These are phyloP conservation scores for Pontoporia blainvillei DNA, from an alignment of 2,113 vertebrate genomes.

Conservation along the genomic window DNA sequence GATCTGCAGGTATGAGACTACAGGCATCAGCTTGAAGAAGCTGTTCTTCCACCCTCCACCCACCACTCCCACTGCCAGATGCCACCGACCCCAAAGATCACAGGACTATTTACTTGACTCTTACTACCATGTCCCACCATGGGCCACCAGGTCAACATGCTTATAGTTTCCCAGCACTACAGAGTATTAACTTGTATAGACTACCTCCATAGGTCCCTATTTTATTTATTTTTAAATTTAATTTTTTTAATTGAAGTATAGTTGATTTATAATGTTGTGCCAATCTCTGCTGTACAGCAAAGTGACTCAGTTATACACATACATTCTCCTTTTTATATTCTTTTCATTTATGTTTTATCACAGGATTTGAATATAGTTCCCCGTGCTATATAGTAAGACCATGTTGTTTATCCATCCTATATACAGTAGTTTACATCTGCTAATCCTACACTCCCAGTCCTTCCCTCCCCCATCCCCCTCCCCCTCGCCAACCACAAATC, in stretches of 20 bases:
- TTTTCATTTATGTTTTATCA: not conserved
- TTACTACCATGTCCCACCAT: rapidly evolving
- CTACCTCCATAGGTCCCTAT: not conserved
- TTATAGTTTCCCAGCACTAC: not conserved
- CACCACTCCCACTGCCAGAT: not conserved
- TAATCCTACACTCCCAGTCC: not conserved
- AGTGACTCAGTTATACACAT: not conserved
- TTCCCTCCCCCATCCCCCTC: not conserved
- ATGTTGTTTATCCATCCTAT: not conserved
- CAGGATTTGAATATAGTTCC: not conserved
- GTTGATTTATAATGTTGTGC: not conserved
- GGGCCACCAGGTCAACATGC: not conserved
- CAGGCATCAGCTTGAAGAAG: not conserved
- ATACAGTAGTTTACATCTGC: not conserved
- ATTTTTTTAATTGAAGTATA: not conserved
- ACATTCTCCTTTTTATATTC: not conserved
- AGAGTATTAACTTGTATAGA: not conserved
- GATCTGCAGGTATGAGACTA: not conserved
- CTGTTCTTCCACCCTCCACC: rapidly evolving
- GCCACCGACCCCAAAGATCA: not conserved
- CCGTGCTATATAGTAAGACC: not conserved
- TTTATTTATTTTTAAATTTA: not conserved
- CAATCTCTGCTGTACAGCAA: not conserved
- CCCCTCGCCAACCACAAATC: not conserved
- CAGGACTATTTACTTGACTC: not conserved